These are phyloP conservation scores for Dichetophora obliterata DNA, from an alignment of 2,888 invertebrate genomes.

Conservation along the genomic window DNA sequence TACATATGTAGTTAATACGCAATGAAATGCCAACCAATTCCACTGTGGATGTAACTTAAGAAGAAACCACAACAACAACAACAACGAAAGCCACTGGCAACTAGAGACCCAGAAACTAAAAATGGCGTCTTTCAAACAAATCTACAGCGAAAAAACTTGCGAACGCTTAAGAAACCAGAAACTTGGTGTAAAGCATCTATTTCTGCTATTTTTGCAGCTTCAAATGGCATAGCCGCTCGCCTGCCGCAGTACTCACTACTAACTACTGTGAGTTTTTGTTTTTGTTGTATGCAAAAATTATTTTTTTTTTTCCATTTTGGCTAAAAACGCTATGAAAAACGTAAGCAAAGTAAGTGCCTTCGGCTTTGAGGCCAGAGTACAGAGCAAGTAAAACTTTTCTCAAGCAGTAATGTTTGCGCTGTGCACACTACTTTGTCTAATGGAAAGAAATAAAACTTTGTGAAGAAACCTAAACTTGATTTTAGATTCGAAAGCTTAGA, in stretches of 20 bases:
- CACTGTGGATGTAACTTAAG: constrained; percentile 10
- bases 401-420: too few species aligned
- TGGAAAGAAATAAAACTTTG: too few species aligned
- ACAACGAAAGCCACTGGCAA: constrained; percentile 9
- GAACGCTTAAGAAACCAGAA: neutral
- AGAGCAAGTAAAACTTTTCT: too few species aligned
- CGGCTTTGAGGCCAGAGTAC: too few species aligned
- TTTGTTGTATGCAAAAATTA: neutral
- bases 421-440: too few species aligned
- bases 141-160: neutral
- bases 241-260: neutral
- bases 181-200: neutral
- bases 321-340: too few species aligned
- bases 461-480: too few species aligned
- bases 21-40: neutral
- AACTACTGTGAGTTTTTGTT: neutral
- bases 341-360: too few species aligned
- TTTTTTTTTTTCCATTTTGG: neutral
- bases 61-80: constrained; percentile 49
- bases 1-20: neutral
- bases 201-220: neutral
- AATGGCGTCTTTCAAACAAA: constrained; percentile 61
- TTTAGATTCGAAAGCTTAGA: too few species aligned
- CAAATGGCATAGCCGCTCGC: neutral
- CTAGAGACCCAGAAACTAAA: constrained; percentile 45